Evolutionary conservation across 2,888 invertebrate species (phyloP).

Genomic region (Neoscelio sp.): DNA sequence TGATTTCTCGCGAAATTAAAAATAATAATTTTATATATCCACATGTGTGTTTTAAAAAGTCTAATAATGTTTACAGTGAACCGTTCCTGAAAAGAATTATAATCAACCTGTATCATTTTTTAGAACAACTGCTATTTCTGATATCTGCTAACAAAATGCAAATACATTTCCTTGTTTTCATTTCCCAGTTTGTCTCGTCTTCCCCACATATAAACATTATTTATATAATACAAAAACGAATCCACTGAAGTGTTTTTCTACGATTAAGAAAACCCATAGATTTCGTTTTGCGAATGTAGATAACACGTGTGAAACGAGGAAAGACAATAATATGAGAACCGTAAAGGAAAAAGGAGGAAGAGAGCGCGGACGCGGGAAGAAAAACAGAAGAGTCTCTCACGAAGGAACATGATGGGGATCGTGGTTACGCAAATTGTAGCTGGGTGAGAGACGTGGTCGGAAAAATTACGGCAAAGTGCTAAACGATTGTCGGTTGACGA

Average conservation of each 20-base stretch:
- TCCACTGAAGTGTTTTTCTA: conserved; percentile 79
- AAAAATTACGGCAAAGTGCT: conserved; percentile 83
- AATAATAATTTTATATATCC: too few relatives aligned
- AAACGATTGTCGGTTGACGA: conserved; percentile 80
- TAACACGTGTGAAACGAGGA: conserved; percentile 63
- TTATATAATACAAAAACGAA: conserved; percentile 73
- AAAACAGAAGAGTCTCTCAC: conserved; percentile 56
- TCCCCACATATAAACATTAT: conserved; percentile 31
- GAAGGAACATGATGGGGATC: conserved; percentile 68
- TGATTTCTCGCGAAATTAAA: too few relatives aligned
- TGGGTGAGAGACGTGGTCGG: conserved; percentile 72
- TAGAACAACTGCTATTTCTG: neutral
- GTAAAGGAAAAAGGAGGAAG: conserved; percentile 6
- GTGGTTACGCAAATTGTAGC: conserved; percentile 80
- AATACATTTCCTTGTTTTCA: too few relatives aligned
- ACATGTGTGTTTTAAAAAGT: too few relatives aligned
- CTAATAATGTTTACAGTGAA: too few relatives aligned
- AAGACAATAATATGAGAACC: conserved; percentile 50
- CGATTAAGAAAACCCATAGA: conserved; percentile 78
- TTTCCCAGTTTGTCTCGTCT: conserved; percentile 12
- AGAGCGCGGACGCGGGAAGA: conserved; percentile 24
- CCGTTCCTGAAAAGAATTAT: too few relatives aligned
- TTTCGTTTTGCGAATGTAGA: conserved; percentile 72
- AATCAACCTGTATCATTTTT: too few relatives aligned
- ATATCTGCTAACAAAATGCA: too few relatives aligned